Evolutionary conservation across 2,888 invertebrate species (phyloP).

Genomic region (Euproctis similis): DNA sequence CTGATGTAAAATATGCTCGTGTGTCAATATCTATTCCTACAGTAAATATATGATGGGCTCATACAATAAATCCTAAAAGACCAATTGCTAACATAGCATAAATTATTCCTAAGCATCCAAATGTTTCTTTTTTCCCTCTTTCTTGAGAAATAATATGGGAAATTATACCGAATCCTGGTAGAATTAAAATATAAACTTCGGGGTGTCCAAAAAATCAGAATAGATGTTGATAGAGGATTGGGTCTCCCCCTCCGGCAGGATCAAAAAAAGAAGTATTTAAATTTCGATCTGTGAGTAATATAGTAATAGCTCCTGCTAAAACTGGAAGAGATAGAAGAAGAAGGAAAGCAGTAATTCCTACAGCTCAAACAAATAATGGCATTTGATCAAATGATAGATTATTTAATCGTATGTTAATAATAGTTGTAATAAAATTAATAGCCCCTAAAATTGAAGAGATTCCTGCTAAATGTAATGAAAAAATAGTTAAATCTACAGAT

Average conservation of each 20-base stretch:
- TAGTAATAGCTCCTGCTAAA: slow-evolving; percentile 86
- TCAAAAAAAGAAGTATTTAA: slow-evolving; percentile 89
- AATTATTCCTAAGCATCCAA: slow-evolving; percentile 84
- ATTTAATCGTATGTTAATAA: slow-evolving; percentile 81
- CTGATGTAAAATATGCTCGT: slow-evolving; percentile 88
- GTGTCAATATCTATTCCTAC: slow-evolving; percentile 89
- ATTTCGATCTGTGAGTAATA: slow-evolving; percentile 86
- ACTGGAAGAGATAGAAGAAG: slow-evolving; percentile 80
- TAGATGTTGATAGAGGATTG: slow-evolving; percentile 87
- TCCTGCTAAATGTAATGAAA: slow-evolving; percentile 84
- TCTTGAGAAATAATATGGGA: slow-evolving; percentile 85
- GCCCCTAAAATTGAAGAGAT: slow-evolving; percentile 84
- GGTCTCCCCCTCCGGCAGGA: slow-evolving; percentile 79
- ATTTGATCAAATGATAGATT: slow-evolving; percentile 79
- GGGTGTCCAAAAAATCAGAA: slow-evolving; percentile 93
- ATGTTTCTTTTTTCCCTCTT: slow-evolving; percentile 84
- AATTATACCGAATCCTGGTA: slow-evolving; percentile 88
- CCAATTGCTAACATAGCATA: slow-evolving; percentile 91
- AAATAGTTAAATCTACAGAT: slow-evolving; percentile 85
- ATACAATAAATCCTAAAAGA: slow-evolving; percentile 87
- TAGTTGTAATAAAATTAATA: slow-evolving; percentile 86
- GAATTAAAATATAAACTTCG: slow-evolving; percentile 90
- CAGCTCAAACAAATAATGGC: slow-evolving; percentile 84
- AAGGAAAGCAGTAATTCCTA: slow-evolving; percentile 70
- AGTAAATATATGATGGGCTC: slow-evolving; percentile 91